phyloP scores from a whole-genome alignment of 1,140 invertebrate genomes.

The Thaumetopoea pityocampa region DNA sequence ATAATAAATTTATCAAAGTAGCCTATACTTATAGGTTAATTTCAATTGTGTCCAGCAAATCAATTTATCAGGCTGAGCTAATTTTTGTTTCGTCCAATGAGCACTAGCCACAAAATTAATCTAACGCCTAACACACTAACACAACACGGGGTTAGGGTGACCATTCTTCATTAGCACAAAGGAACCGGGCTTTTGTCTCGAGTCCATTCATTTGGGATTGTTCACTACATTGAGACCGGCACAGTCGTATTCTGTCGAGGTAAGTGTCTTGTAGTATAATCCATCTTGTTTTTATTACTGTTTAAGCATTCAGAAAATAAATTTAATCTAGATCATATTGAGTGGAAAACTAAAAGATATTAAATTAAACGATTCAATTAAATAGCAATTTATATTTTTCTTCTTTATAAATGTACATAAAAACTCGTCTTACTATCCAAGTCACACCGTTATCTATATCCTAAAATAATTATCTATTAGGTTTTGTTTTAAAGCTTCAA shows the following conservation, averaged over 20 bases:
- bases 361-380: too few species aligned
- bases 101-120: constrained; percentile 49
- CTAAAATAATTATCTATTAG: too few species aligned
- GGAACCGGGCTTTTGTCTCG: constrained; percentile 62
- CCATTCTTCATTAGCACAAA: constrained; percentile 73
- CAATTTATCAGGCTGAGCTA: constrained; percentile 17
- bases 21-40: neutral
- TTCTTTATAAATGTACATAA: too few species aligned
- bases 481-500: too few species aligned
- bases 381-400: too few species aligned
- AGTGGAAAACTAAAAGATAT: too few species aligned
- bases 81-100: constrained; percentile 24
- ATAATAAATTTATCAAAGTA: neutral
- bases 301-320: neutral
- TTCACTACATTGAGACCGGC: constrained; percentile 40
- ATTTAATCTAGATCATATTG: too few species aligned
- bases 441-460: too few species aligned
- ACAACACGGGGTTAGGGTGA: constrained; percentile 46
- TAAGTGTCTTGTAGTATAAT: neutral
- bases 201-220: constrained; percentile 65
- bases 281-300: neutral
- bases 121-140: constrained; percentile 62
- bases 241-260: constrained; percentile 38
- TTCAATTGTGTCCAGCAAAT: neutral
- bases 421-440: too few species aligned